These are phyloP conservation scores for Macropus fuliginosus DNA, from an alignment of 2,797 vertebrate species.

Conservation along the genomic window DNA sequence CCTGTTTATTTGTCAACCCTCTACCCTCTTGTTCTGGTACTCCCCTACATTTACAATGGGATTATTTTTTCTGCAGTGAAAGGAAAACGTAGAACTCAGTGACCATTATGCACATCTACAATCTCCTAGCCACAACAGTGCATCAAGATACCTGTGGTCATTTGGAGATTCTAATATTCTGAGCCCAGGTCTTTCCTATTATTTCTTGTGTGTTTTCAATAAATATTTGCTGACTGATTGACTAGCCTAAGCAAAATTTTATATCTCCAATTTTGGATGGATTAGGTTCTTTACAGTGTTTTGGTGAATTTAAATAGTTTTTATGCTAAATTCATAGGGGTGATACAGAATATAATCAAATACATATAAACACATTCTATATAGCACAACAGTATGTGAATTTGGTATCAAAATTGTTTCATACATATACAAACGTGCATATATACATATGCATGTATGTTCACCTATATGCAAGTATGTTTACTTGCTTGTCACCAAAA, in stretches of 20 bases:
- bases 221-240: neutral
- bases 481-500: neutral
- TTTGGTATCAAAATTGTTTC: neutral
- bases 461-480: neutral
- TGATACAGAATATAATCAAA: neutral
- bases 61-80: neutral
- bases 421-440: neutral
- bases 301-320: neutral
- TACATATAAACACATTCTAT: neutral
- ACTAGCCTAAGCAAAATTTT: neutral
- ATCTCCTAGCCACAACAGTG: neutral
- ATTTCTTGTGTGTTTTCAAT: neutral
- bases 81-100: neutral
- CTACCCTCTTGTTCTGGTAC: neutral
- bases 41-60: neutral
- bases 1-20: neutral
- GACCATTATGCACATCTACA: neutral
- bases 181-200: conserved; percentile 12
- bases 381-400: neutral
- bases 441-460: no score
- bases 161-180: neutral
- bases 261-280: neutral
- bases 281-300: neutral
- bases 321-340: neutral
- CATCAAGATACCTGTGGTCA: neutral